Evolutionary conservation across 2,113 vertebrate species (phyloP), one percentile per base, ranked within the genome.

Genomic region (Rhea pennata): DNA sequence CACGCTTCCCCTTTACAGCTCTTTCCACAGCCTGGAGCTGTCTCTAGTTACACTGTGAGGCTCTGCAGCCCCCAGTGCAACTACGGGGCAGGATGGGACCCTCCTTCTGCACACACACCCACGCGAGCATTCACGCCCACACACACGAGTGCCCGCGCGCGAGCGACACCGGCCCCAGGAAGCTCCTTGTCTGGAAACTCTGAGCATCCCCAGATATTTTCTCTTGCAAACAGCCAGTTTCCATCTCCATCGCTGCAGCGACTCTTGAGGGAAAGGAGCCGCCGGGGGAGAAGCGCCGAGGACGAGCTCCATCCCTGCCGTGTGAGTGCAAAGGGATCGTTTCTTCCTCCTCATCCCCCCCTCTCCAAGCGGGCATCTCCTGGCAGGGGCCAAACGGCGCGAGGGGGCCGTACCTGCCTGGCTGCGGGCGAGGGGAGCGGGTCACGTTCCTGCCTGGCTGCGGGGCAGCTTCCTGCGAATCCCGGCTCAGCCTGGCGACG

Each of bases 191-290:
- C 29, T 39, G 79, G 66, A 48, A 36, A 39, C 26, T 14, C 17
- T 1, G 1, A 0, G 0, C 44, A 26, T 61, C 67, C 36, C 27
- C 67, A 50, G 5, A 4, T 9, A 15, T 26, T 61, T 16, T 39
- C 36, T 73, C 58, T 8, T 16, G 22, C 29, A 14, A 23, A 12
- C 23, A 53, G 22, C 51, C 23, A 14, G 17, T 13, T 36, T 5
- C 48, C 3, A 1, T 6, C 42, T 19, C 21, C 12, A 1, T 46
- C 21, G 2, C 26, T 33, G 26, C 12, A 12, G n/a, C 27, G 11
- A 27, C 44, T 23, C 48, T n/a, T 3, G 1, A 29, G 69, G 69
- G 23, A 42, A 26, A 42, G 56, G 29, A 70, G 26, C 53, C 4
- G n/a, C 14, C 1, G 6, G 10, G 15, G 20, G 27, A 21, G 20